Conservation (phyloP, 2,113 vertebrate species). For the Rana temporaria region DNA sequence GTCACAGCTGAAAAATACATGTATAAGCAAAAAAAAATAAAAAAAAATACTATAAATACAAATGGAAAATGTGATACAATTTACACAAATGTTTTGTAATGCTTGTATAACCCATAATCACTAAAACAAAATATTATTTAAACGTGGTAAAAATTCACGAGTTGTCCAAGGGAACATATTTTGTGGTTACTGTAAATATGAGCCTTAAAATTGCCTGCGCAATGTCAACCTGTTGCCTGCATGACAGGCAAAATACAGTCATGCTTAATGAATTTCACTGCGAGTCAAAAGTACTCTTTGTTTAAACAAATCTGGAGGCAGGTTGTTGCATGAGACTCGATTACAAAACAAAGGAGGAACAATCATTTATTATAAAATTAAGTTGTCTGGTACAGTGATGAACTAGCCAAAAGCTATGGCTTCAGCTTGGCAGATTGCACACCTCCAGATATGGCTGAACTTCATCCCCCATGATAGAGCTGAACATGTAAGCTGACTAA, state of each 20-base stretch:
- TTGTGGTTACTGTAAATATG: slow-evolving; percentile 53
- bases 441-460: neutral
- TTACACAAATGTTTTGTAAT: slow-evolving; percentile 49
- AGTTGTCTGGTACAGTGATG: slow-evolving; percentile 9
- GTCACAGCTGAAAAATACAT: slow-evolving; percentile 24
- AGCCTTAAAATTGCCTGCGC: slow-evolving; percentile 41
- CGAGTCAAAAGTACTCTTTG: slow-evolving; percentile 24
- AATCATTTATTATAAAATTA: slow-evolving; percentile 37
- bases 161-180: slow-evolving; percentile 50
- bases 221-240: slow-evolving; percentile 48
- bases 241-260: slow-evolving; percentile 39
- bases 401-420: neutral
- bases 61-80: slow-evolving; percentile 43
- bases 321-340: slow-evolving; percentile 30
- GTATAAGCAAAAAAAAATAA: neutral
- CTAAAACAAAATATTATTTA: slow-evolving; percentile 49
- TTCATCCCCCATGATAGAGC: neutral
- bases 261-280: slow-evolving; percentile 53
- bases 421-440: neutral
- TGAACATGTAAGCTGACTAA: neutral
- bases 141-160: slow-evolving; percentile 49
- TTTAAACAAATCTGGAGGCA: slow-evolving; percentile 36
- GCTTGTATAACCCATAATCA: slow-evolving; percentile 49
- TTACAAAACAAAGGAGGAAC: slow-evolving; percentile 30
- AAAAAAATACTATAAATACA: slow-evolving; percentile 27